phyloP scores from a whole-genome alignment of 2,113 vertebrate genomes.

The Turdus rufiventris region DNA sequence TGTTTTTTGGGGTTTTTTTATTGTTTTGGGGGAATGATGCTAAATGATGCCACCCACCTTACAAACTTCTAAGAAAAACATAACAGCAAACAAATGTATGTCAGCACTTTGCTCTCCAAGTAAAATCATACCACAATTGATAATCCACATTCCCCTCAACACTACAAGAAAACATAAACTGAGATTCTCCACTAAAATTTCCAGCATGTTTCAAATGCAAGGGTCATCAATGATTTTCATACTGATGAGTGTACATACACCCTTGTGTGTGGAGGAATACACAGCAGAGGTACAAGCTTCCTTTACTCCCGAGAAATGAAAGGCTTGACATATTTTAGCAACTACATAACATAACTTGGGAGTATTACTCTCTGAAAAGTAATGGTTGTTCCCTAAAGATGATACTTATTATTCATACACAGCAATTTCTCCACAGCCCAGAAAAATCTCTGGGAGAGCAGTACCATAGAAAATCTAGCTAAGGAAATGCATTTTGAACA shows the following conservation, averaged over 20 bases:
- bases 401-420: conserved; percentile 2
- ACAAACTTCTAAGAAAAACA: background rate
- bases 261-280: background rate
- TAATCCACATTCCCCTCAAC: background rate
- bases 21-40: background rate
- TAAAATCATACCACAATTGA: background rate
- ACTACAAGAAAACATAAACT: background rate
- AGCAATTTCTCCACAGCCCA: background rate
- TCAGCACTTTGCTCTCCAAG: background rate
- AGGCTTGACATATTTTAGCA: conserved; percentile 67
- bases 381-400: conserved; percentile 40
- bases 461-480: background rate
- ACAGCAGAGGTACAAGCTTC: conserved; percentile 50
- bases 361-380: conserved; percentile 57
- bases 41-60: background rate
- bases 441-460: conserved; percentile 10
- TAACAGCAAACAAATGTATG: background rate
- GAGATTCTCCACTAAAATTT: conserved; percentile 13
- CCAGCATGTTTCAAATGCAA: background rate
- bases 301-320: conserved; percentile 49
- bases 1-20: no score
- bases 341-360: conserved; percentile 45
- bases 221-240: background rate
- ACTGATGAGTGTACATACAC: background rate
- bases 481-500: conserved; percentile 4